Evolutionary conservation across 2,113 vertebrate genomes (phyloP).

Genomic region (Urocitellus parryii): DNA sequence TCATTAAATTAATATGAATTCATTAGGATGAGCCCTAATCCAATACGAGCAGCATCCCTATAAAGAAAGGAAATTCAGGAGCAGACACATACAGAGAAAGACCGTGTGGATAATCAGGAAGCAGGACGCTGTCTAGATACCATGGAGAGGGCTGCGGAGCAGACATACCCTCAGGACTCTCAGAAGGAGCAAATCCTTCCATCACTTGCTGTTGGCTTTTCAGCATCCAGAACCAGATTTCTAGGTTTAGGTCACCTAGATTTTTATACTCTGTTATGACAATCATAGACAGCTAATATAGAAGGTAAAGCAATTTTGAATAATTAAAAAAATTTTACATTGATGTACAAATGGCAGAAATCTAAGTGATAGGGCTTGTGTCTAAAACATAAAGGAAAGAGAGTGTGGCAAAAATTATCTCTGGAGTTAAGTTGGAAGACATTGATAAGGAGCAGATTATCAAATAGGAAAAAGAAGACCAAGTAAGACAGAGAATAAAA

Average conservation of each 20-base stretch:
- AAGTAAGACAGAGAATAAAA: background rate
- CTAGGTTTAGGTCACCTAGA: background rate
- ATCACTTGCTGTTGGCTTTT: background rate
- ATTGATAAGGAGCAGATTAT: background rate
- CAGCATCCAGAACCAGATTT: background rate
- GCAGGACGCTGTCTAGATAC: background rate
- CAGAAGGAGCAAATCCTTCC: background rate
- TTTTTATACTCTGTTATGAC: background rate
- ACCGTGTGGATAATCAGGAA: background rate
- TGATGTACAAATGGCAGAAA: background rate
- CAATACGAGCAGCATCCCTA: background rate
- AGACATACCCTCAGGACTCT: rapidly evolving
- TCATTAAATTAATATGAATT: background rate
- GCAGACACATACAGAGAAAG: background rate
- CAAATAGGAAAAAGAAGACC: background rate
- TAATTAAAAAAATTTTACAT: background rate
- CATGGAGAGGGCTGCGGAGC: background rate
- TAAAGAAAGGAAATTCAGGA: background rate
- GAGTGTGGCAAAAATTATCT: background rate
- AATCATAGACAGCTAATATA: background rate
- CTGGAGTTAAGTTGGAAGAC: background rate
- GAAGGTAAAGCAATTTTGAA: background rate
- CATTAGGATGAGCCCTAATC: background rate
- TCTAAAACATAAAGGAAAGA: background rate
- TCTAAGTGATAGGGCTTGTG: background rate